A percentile compares a stretch with the other conserved stretches of the same genome.
Evolutionary conservation across 2,113 vertebrate species (phyloP).

Genomic region (Microcebus murinus): DNA sequence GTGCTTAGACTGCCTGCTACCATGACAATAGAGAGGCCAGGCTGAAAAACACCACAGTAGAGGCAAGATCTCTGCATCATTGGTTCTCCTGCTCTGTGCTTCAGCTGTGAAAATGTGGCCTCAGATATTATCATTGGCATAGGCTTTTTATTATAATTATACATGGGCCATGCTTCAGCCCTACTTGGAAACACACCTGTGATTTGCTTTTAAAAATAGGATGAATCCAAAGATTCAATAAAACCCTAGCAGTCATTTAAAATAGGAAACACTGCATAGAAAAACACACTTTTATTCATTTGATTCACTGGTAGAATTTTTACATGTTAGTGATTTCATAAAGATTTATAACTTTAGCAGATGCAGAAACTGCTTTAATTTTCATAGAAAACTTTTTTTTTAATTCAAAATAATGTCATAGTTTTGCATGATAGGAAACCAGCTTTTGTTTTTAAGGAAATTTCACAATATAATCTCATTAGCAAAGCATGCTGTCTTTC

Average conservation of each 20-base stretch:
- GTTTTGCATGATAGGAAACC: constrained; percentile 21
- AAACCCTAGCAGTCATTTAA: constrained; percentile 12
- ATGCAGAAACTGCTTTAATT: neutral
- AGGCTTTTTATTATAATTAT: constrained; percentile 10
- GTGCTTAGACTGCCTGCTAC: neutral
- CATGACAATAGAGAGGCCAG: neutral
- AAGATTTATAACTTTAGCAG: constrained; percentile 9
- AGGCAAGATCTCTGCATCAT: neutral
- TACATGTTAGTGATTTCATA: neutral
- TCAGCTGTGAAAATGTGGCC: constrained; percentile 23
- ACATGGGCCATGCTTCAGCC: neutral
- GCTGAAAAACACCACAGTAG: neutral
- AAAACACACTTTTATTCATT: constrained; percentile 36
- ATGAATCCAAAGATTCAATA: constrained; percentile 17
- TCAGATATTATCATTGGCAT: constrained; percentile 22
- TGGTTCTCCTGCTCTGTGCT: constrained; percentile 13
- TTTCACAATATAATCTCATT: constrained; percentile 4
- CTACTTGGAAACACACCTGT: constrained; percentile 41
- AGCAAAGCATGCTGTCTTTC: neutral
- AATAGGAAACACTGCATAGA: neutral
- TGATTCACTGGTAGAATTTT: neutral
- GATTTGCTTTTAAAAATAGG: constrained; percentile 51
- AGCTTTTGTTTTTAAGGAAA: constrained; percentile 28
- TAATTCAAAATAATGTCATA: neutral
- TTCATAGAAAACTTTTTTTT: constrained; percentile 29